phyloP scores from a whole-genome alignment of 2,797 vertebrate species.

The Mormyrus hasselquistii region DNA sequence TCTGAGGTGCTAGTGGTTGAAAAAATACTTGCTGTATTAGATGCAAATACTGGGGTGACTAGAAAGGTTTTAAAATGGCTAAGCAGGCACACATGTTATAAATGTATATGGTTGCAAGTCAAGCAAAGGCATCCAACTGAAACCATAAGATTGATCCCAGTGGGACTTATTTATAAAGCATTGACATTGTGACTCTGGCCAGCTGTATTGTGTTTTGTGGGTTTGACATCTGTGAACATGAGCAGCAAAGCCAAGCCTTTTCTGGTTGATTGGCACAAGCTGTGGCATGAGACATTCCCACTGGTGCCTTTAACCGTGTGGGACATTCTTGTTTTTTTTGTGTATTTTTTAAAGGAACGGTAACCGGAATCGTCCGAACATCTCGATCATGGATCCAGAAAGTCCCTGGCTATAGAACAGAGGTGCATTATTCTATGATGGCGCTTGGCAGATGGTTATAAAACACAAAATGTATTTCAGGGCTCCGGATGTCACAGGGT shows the following conservation, averaged over 20 bases:
- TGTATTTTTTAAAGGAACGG: neutral
- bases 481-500: neutral
- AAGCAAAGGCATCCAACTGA: neutral
- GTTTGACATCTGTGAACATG: neutral
- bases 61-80: neutral
- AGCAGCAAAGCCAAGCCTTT: neutral
- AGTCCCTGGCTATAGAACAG: neutral
- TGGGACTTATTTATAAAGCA: conserved; percentile 1
- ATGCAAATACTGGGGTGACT: neutral
- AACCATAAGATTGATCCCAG: neutral
- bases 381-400: neutral
- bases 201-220: neutral
- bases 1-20: neutral
- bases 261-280: neutral
- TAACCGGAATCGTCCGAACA: neutral
- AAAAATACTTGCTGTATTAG: neutral
- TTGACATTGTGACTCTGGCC: neutral
- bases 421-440: neutral
- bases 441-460: neutral
- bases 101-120: neutral
- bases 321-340: neutral
- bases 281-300: neutral
- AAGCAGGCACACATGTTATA: neutral
- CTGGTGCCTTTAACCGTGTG: neutral
- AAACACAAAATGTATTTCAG: neutral